phyloP scores from a whole-genome alignment of 2,797 vertebrate species.

The Chiloscyllium punctatum region DNA sequence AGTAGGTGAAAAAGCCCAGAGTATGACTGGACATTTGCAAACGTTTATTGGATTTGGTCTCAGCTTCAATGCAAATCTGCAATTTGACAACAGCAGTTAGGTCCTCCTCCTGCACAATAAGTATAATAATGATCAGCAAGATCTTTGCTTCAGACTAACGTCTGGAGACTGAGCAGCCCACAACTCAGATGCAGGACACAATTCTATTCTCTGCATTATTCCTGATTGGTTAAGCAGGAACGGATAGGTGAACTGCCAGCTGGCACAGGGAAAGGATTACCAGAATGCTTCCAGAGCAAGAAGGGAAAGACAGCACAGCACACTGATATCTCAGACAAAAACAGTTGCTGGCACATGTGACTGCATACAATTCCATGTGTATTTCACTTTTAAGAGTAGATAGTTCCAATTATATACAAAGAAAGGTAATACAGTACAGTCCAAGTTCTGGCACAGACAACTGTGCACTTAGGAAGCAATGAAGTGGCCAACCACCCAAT shows the following conservation, averaged over 20 bases:
- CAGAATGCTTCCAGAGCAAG: constrained; percentile 59
- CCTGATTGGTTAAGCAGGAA: constrained; percentile 57
- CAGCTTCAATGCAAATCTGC: background rate
- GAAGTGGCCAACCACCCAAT: background rate
- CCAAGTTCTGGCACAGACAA: constrained; percentile 40
- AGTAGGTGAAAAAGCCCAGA: constrained; percentile 32
- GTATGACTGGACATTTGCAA: background rate
- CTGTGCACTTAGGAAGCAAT: constrained; percentile 36
- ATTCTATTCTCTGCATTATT: constrained; percentile 54
- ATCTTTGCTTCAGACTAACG: background rate
- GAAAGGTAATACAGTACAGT: constrained; percentile 40
- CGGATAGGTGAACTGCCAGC: constrained; percentile 65
- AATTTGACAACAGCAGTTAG: background rate
- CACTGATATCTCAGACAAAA: constrained; percentile 44
- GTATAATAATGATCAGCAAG: background rate
- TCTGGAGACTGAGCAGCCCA: constrained; percentile 41
- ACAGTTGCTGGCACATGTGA: constrained; percentile 49
- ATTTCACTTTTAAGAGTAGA: constrained; percentile 46
- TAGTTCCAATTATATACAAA: constrained; percentile 43
- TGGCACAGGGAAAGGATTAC: constrained; percentile 64
- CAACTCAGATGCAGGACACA: constrained; percentile 47
- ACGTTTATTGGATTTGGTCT: background rate
- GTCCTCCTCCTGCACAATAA: background rate
- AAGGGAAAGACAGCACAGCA: constrained; percentile 54
- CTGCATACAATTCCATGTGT: constrained; percentile 47